Conservation (phyloP, 2,888 invertebrate genomes). For the Meiosimyza decipiens region DNA sequence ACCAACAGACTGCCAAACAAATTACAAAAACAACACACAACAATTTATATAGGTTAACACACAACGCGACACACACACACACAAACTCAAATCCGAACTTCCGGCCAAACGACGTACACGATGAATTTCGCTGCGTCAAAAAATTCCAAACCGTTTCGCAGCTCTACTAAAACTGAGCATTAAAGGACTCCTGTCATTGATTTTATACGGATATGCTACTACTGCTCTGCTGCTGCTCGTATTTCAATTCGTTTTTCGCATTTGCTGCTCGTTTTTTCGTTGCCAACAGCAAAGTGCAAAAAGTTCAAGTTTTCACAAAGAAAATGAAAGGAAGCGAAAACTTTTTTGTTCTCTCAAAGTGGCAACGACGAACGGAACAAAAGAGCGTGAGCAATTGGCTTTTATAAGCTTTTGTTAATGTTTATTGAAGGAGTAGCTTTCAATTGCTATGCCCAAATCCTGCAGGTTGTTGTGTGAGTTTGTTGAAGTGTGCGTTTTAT, state of each 20-base stretch:
- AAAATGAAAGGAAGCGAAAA: slow-evolving; percentile 42
- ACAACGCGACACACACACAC: slow-evolving; percentile 36
- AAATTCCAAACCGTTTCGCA: slow-evolving; percentile 44
- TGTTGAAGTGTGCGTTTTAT: not conserved
- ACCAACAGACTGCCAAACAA: slow-evolving; percentile 19
- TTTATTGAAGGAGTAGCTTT: not conserved
- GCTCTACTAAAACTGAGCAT: slow-evolving; percentile 58
- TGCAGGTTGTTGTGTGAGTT: not conserved
- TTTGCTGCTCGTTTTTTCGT: not conserved
- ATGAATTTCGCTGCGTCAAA: not conserved
- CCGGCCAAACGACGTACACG: slow-evolving; percentile 22
- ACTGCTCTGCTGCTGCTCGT: not conserved
- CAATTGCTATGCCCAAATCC: not conserved
- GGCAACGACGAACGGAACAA: too few species aligned
- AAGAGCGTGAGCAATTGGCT: too few species aligned
- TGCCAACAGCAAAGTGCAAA: slow-evolving; percentile 38
- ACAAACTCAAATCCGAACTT: slow-evolving; percentile 35
- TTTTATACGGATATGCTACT: slow-evolving; percentile 53
- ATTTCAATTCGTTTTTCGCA: slow-evolving; percentile 26
- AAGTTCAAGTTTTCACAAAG: not conserved
- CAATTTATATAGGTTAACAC: slow-evolving; percentile 42
- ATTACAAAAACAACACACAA: slow-evolving; percentile 22
- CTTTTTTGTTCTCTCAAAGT: slow-evolving; percentile 20
- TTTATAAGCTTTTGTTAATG: not conserved
- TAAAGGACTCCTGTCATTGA: slow-evolving; percentile 59